Conservation (phyloP, 2,113 vertebrate species). For the Anolis sagrei region DNA sequence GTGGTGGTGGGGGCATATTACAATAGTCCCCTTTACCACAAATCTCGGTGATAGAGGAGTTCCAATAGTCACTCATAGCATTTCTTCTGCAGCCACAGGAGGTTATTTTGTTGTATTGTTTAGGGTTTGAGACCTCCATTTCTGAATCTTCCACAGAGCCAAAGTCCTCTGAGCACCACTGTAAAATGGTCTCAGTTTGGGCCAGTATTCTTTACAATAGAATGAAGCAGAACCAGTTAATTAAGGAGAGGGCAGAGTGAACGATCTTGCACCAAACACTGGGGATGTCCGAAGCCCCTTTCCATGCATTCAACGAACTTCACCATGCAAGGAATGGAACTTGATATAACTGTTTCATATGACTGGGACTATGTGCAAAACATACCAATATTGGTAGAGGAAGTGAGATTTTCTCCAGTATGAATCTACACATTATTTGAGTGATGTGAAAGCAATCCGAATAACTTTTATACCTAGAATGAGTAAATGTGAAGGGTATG, state of each 20-base stretch:
- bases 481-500: too few relatives aligned
- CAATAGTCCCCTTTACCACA: background rate
- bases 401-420: too few relatives aligned
- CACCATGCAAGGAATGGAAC: background rate
- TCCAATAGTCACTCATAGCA: background rate
- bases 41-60: background rate
- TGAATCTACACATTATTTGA: background rate
- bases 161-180: background rate
- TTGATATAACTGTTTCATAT: too few relatives aligned
- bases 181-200: background rate
- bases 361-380: background rate
- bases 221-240: background rate
- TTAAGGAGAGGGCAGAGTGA: background rate
- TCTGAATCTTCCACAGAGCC: background rate
- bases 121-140: too few relatives aligned
- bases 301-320: background rate
- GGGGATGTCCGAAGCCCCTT: too few relatives aligned
- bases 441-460: background rate
- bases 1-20: background rate
- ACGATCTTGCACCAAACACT: background rate
- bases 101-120: too few relatives aligned
- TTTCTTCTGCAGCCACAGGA: background rate
- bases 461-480: background rate
- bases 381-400: background rate
- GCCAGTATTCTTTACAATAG: background rate